Conservation (phyloP, 2,113 vertebrate genomes). For the Sterna hirundo region DNA sequence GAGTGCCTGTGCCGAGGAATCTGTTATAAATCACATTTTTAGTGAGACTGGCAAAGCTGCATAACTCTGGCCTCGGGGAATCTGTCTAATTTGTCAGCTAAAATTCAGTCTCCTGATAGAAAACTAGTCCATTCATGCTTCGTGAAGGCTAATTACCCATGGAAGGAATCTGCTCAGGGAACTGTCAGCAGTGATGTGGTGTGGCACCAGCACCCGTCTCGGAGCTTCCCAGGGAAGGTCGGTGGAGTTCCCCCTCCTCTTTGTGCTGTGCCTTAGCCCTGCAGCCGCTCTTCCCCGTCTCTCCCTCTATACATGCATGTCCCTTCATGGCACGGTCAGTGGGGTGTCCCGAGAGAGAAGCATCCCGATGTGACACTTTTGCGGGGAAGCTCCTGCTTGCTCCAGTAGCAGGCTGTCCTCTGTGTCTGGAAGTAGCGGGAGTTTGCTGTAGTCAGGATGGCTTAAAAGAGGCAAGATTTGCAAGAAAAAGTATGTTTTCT, state of each 20-base stretch:
- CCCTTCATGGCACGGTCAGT: accelerated
- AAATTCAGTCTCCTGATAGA: constrained; percentile 64
- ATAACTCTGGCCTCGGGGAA: constrained; percentile 72
- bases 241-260: background rate
- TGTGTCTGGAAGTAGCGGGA: background rate
- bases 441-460: background rate
- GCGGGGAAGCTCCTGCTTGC: background rate
- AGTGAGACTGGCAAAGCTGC: constrained; percentile 64
- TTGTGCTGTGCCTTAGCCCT: background rate
- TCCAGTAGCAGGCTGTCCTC: background rate
- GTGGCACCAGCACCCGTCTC: background rate
- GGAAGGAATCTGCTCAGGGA: constrained; percentile 67
- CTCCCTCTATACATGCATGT: background rate
- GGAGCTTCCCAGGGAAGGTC: background rate
- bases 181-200: constrained; percentile 25
- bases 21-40: constrained; percentile 77
- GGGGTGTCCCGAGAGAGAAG: background rate
- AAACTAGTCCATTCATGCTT: constrained; percentile 76
- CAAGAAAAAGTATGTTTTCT: background rate
- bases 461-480: background rate
- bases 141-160: constrained; percentile 50
- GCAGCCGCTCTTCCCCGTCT: background rate
- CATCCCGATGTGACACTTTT: accelerated
- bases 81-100: constrained; percentile 79
- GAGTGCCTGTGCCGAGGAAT: constrained; percentile 66